Evolutionary conservation across 2,888 invertebrate genomes (phyloP), one percentile per base, ranked within the genome.

Genomic region (Synanthedon vespiformis): DNA sequence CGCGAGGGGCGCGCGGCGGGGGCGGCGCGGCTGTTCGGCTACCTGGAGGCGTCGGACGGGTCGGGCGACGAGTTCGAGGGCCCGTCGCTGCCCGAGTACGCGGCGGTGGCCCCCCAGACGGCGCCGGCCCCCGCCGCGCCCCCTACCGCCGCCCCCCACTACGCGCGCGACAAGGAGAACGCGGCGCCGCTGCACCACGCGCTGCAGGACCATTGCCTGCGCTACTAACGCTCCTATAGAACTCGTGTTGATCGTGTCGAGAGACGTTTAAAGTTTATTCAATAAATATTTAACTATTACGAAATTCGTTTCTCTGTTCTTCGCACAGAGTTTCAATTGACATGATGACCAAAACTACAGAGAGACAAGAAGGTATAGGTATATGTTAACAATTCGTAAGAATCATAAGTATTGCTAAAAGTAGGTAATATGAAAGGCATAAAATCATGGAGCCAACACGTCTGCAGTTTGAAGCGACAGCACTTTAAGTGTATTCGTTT

Each of bases 1-100:
- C 50, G 56, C 56, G 52, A 27, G 57, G 71, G 57, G 74, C 72
- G 69, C 54, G 55, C 54, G 61, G 78, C 73, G 65, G 92, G 92
- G 58, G 92, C 92, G 54, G 92, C 91, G 61, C 86, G 92, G 55
- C 88, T 92, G 53, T 92, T 92, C 83, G 92, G 90, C 67, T 93
- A 91, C 88, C 89, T 92, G 88, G 93, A 91, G 81, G 93, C 93
- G 58, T 90, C 89, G 61, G 92, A 92, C 82, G 92, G 92, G 63
- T 92, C 92, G 53, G 92, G 90, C 70, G 75, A 83, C 72, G 83
- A 84, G 72, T 85, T 77, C 77, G 84, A 81, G 62, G 58, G 74
- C 61, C 60, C 74, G 60, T 60, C 68, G 61, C 62, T 65, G 50
- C 60, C 65, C 53, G 74, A 72, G 65, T 73, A 68, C 67, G 70